Conservation (phyloP, 2,797 vertebrate species). For the Bradypus variegatus region DNA sequence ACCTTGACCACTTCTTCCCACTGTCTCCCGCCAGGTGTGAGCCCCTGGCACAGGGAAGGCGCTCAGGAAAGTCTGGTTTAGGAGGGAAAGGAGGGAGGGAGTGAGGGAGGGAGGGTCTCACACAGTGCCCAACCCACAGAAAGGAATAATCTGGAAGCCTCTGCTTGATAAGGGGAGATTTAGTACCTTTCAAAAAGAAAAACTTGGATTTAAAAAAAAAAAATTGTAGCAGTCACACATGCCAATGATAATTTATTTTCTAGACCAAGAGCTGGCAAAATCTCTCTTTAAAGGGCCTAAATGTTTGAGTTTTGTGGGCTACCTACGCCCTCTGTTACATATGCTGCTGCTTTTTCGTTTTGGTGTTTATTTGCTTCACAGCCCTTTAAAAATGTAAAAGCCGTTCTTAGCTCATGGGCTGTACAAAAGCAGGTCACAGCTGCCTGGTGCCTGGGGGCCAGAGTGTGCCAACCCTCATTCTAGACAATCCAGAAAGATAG, state of each 20-base stretch:
- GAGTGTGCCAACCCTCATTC: rapidly evolving
- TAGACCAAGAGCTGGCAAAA: background rate
- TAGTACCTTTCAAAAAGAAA: background rate
- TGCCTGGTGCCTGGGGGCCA: too few species aligned
- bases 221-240: rapidly evolving
- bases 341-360: background rate
- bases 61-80: rapidly evolving
- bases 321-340: background rate
- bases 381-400: background rate
- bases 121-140: rapidly evolving
- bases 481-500: background rate
- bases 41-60: background rate
- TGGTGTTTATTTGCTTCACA: background rate
- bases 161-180: background rate
- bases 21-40: background rate
- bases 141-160: background rate
- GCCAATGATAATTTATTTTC: background rate
- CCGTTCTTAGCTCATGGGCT: background rate
- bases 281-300: background rate
- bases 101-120: background rate
- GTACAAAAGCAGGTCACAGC: background rate
- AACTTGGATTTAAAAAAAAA: background rate
- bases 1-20: rapidly evolving
- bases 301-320: background rate
- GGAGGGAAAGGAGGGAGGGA: background rate